Conservation (phyloP, 2,797 vertebrate species). For the Buceros bicornis region DNA sequence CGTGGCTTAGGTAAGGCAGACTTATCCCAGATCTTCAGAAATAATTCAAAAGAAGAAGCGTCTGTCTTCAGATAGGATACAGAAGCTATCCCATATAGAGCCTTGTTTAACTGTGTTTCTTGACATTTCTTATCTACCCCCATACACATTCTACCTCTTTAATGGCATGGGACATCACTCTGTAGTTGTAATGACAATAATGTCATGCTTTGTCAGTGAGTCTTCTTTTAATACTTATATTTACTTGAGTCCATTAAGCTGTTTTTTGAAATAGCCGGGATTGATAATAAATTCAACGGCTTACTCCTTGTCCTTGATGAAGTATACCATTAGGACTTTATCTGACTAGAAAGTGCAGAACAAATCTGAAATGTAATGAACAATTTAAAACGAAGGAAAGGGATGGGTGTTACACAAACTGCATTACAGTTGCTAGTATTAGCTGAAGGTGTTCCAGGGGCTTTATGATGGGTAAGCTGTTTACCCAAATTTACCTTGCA, state of each 20-base stretch:
- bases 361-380: neutral
- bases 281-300: neutral
- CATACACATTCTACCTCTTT: neutral
- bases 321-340: neutral
- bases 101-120: neutral
- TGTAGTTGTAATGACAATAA: neutral
- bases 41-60: neutral
- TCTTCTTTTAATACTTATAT: neutral
- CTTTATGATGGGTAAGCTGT: neutral
- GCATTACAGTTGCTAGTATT: neutral
- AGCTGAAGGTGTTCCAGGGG: neutral
- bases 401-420: neutral
- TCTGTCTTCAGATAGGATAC: neutral
- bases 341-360: neutral
- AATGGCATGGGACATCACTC: neutral
- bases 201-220: neutral
- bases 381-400: neutral
- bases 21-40: neutral
- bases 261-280: neutral
- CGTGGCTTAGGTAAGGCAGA: neutral
- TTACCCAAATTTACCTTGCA: neutral
- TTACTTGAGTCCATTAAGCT: neutral
- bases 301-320: neutral
- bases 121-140: neutral
- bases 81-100: neutral